Evolutionary conservation across 2,797 vertebrate species (phyloP).

Genomic region (Vireo griseus): DNA sequence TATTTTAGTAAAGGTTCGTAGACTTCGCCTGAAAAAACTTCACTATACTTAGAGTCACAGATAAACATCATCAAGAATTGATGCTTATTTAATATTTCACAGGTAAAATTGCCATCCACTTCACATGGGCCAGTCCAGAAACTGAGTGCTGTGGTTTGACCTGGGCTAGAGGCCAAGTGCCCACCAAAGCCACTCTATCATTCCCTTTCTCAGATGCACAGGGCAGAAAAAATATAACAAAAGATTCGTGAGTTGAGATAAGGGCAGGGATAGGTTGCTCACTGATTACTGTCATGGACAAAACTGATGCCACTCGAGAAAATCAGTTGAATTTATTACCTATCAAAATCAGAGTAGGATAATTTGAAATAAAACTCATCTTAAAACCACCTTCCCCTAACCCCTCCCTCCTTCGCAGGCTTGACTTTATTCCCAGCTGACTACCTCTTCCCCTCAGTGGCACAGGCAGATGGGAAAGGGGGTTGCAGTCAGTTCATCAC

Average conservation of each 20-base stretch:
- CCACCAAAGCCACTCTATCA: neutral
- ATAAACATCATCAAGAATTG: neutral
- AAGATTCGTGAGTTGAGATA: neutral
- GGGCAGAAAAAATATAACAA: neutral
- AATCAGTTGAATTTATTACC: neutral
- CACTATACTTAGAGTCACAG: neutral
- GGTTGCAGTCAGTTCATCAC: fast-evolving
- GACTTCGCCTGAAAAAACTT: neutral
- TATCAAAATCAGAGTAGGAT: neutral
- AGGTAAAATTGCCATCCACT: neutral
- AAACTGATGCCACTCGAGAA: neutral
- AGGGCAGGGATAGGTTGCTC: neutral
- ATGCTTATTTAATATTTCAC: neutral
- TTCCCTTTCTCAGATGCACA: neutral
- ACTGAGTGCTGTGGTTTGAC: neutral
- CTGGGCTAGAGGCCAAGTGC: neutral
- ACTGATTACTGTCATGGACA: neutral
- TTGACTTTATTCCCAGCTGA: neutral
- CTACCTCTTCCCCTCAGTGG: neutral
- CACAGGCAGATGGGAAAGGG: neutral
- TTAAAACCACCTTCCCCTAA: neutral
- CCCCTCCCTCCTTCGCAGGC: neutral
- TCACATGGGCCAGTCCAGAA: neutral
- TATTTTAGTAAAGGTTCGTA: neutral
- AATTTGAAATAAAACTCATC: neutral